These are phyloP conservation scores for Thamnophis sirtalis DNA, from an alignment of 2,113 vertebrate genomes.

Conservation along the genomic window DNA sequence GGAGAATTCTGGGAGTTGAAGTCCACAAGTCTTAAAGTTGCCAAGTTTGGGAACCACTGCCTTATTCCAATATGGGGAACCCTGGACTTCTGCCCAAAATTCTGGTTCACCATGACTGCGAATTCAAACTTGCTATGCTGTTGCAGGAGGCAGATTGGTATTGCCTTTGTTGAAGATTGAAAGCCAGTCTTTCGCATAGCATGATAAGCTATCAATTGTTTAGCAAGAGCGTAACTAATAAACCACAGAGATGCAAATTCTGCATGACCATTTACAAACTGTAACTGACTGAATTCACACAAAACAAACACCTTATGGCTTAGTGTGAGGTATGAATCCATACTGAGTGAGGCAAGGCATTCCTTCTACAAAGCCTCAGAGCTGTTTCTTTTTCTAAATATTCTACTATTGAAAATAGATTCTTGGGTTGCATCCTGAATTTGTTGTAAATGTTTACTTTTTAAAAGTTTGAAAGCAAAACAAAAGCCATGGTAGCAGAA, in stretches of 20 bases:
- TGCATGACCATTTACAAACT: background rate
- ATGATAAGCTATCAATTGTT: background rate
- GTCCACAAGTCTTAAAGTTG: too few relatives aligned
- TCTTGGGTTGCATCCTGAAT: background rate
- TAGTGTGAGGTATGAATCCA: background rate
- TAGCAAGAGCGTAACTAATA: background rate
- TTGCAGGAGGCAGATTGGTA: background rate
- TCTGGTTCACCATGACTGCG: background rate
- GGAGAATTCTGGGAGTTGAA: too few relatives aligned
- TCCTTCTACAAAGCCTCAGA: background rate
- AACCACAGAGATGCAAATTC: background rate
- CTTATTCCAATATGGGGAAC: background rate
- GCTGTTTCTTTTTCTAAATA: background rate
- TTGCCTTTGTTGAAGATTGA: background rate
- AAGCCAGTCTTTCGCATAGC: background rate
- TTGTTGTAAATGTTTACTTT: background rate
- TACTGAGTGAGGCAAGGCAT: background rate
- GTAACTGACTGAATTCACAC: background rate
- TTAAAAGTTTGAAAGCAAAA: constrained; percentile 24
- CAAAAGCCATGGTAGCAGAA: background rate
- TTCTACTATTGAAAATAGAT: background rate
- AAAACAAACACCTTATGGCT: background rate
- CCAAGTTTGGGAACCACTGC: too few relatives aligned
- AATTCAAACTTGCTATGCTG: background rate
- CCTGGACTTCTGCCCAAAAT: background rate